Percentiles rank a stretch among this genome's conserved stretches.
phyloP scores from a whole-genome alignment of 2,113 vertebrate genomes.

The Tetrao urogallus region DNA sequence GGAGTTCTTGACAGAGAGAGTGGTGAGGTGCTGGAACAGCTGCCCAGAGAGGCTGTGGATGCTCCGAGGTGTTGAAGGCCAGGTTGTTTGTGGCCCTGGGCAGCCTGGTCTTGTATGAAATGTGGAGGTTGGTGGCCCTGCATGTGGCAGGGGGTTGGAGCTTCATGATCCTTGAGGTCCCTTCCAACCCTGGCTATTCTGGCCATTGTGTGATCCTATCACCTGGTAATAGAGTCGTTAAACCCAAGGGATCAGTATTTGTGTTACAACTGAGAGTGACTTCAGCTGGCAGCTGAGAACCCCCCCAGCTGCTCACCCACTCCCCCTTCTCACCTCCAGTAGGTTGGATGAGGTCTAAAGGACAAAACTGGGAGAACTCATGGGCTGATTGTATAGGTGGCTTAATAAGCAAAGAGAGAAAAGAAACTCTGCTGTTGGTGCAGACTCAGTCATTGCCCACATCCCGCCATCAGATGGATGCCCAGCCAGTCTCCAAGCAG shows the following conservation, averaged over 20 bases:
- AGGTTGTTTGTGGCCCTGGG: too few relatives aligned
- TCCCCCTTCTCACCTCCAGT: neutral
- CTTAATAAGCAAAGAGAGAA: neutral
- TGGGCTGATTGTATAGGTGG: neutral
- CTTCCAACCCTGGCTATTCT: too few relatives aligned
- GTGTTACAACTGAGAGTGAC: neutral
- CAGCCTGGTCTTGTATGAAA: too few relatives aligned
- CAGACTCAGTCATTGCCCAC: neutral
- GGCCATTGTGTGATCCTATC: too few relatives aligned
- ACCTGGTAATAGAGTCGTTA: neutral
- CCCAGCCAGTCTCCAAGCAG: neutral
- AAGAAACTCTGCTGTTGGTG: neutral
- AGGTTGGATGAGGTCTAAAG: neutral
- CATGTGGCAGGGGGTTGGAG: too few relatives aligned
- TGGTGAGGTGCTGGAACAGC: too few relatives aligned
- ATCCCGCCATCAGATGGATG: neutral
- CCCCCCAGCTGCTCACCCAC: neutral
- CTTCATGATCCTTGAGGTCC: too few relatives aligned
- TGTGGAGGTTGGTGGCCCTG: too few relatives aligned
- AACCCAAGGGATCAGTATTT: neutral
- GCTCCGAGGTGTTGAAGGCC: too few relatives aligned
- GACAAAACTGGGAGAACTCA: neutral
- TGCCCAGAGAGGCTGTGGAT: too few relatives aligned
- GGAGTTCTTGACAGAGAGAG: neutral
- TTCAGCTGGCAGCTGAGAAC: accelerated